Conservation (phyloP, 1,140 invertebrate species). For the Linepithema humile region DNA sequence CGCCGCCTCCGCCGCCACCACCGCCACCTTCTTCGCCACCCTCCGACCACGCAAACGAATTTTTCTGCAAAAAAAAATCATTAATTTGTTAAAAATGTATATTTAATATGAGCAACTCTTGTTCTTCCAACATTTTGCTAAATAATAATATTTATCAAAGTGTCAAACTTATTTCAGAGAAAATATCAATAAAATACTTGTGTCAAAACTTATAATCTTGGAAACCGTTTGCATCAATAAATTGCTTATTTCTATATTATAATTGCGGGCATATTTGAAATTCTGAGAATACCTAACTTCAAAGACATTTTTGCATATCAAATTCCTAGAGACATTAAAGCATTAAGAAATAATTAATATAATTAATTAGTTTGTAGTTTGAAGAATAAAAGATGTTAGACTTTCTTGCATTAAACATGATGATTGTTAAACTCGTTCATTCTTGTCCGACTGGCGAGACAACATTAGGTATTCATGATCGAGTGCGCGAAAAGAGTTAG, state of each 20-base stretch:
- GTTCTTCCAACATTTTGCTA: not conserved
- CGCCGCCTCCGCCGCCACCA: conserved; percentile 71
- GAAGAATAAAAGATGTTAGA: conserved; percentile 38
- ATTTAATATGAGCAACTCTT: not conserved
- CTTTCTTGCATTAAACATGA: conserved; percentile 47
- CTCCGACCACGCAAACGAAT: conserved; percentile 83
- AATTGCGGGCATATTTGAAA: not conserved
- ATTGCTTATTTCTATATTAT: not conserved
- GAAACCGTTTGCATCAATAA: not conserved
- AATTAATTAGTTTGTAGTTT: no score
- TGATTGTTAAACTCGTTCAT: conserved; percentile 63
- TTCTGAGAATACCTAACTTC: not conserved
- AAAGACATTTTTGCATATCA: not conserved
- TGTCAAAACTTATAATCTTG: no score
- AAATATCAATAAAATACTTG: not conserved
- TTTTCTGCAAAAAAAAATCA: conserved; percentile 79
- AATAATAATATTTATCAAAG: not conserved
- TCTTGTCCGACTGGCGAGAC: conserved; percentile 40
- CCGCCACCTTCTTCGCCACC: conserved; percentile 79
- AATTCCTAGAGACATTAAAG: not conserved
- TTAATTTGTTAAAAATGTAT: not conserved
- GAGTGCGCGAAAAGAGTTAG: conserved; percentile 62
- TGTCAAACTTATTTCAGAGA: not conserved
- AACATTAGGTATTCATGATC: conserved; percentile 70
- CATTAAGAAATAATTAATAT: no score